Evolutionary conservation across 23 tunicate species (phyloP), one percentile per base, ranked within the genome.

Genomic region (Clavelina lepadiformis): DNA sequence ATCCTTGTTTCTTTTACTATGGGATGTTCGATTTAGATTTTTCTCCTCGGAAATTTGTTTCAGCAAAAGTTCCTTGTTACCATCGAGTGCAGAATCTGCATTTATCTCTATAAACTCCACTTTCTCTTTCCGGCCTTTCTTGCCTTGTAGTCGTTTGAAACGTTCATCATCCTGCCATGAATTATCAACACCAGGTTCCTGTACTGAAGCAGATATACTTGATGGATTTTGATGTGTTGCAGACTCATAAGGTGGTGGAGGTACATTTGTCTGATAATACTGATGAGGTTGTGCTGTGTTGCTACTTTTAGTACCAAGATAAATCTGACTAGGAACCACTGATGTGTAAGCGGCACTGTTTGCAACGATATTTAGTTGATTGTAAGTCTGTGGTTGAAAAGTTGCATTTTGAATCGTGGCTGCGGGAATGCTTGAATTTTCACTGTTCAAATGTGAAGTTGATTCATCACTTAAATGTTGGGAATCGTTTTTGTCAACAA

Each of bases 11-110:
- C 51, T 72, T 49, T 82, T 82, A 56, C 91, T 82, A 36, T 86
- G 85, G 1, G 95, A 78, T 31, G 7, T 46, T 33, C 89, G 47
- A 56, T 89, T 63, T 38, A 75, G 26, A 38, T 71, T 74, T 51
- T 79, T 81, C 34, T 89, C 97, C 56, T 89, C 80, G 20, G 97
- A 76, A 26, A 89, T 64, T 29, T 72, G 52, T 61, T 81, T 77
- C 25, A 89, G 62, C 30, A 89, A 32, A 2, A 89, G 62, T 71
- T 89, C 83, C 58, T 81, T 75, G 73, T 81, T 75, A 2, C 97
- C 89, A 55, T 62, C 87, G 1, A 89, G 44, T 11, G 82, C 89
- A 20, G 74, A 67, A 56, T 81, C 89, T 35, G 82, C 89, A 56
- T 75, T 60, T 33, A 80, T 25, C 30, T 89, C 97, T 32, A 89